Conservation (phyloP, 1,140 invertebrate species). For the Lordiphosa mommai region DNA sequence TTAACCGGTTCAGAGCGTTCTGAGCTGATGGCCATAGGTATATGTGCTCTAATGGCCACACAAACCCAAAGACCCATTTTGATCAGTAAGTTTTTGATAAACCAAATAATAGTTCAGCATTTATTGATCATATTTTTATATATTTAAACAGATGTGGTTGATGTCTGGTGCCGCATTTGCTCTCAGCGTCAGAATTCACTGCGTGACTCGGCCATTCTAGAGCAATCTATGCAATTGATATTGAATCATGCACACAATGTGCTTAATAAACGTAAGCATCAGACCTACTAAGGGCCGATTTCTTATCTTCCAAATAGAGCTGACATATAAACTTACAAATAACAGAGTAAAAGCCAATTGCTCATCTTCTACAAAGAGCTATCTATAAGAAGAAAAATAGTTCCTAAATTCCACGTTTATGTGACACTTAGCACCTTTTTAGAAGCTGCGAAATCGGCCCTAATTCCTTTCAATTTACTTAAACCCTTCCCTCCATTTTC, state of each 20-base stretch:
- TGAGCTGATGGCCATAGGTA: slow-evolving; percentile 65
- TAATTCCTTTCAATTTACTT: too few species aligned
- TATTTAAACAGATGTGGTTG: slow-evolving; percentile 61
- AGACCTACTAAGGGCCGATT: background rate
- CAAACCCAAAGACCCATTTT: slow-evolving; percentile 64
- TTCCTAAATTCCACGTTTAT: too few species aligned
- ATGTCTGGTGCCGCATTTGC: slow-evolving; percentile 78
- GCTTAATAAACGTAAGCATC: slow-evolving; percentile 69
- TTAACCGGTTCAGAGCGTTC: slow-evolving; percentile 75
- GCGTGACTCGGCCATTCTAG: slow-evolving; percentile 56
- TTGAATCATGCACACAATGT: slow-evolving; percentile 73
- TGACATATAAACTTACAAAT: too few species aligned
- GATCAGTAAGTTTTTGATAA: slow-evolving; percentile 50
- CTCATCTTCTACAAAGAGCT: too few species aligned
- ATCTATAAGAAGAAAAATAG: too few species aligned
- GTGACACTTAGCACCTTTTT: too few species aligned
- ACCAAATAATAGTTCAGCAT: background rate
- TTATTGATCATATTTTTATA: background rate
- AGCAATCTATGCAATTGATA: slow-evolving; percentile 78
- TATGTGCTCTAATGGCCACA: slow-evolving; percentile 67
- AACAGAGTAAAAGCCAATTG: too few species aligned
- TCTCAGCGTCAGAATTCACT: slow-evolving; percentile 73
- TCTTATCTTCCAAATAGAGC: too few species aligned
- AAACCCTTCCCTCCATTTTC: background rate
- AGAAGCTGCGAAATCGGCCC: too few species aligned